Evolutionary conservation across 2,113 vertebrate genomes (phyloP).

Genomic region (Corynorhinus townsendii): DNA sequence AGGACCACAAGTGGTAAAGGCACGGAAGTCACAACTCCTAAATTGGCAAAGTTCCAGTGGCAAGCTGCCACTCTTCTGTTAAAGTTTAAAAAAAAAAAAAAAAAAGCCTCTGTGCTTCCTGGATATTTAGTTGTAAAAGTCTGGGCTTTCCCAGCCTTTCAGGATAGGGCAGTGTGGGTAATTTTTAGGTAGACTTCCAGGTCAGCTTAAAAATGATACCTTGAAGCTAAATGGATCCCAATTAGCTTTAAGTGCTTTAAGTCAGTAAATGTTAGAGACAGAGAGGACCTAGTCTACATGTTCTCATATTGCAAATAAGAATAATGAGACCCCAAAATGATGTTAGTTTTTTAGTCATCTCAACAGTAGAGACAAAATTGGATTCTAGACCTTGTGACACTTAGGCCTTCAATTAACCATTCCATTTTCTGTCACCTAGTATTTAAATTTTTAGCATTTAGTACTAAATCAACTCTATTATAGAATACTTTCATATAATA

Average conservation of each 20-base stretch:
- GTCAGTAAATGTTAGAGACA: not conserved
- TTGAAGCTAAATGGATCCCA: not conserved
- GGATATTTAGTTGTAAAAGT: not conserved
- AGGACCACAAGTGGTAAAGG: not conserved
- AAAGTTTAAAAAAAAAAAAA: too few relatives aligned
- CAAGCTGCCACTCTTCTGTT: not conserved
- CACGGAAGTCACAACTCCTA: not conserved
- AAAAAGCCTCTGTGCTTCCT: not conserved
- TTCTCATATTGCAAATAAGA: conserved; percentile 1
- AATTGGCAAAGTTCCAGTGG: not conserved
- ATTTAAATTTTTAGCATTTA: conserved; percentile 29
- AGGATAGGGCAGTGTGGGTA: not conserved
- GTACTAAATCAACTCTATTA: not conserved
- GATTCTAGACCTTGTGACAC: not conserved
- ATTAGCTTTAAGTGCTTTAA: not conserved
- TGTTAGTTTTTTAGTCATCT: not conserved
- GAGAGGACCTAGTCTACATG: not conserved
- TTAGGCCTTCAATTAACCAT: not conserved
- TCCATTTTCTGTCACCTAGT: not conserved
- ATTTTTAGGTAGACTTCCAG: not conserved
- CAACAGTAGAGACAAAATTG: not conserved
- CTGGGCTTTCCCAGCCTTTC: not conserved
- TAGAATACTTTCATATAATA: not conserved
- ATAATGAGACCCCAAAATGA: not conserved
- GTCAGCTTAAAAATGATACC: not conserved